Evolutionary conservation across 2,888 invertebrate genomes (phyloP).

Genomic region (Catocala sponsa): DNA sequence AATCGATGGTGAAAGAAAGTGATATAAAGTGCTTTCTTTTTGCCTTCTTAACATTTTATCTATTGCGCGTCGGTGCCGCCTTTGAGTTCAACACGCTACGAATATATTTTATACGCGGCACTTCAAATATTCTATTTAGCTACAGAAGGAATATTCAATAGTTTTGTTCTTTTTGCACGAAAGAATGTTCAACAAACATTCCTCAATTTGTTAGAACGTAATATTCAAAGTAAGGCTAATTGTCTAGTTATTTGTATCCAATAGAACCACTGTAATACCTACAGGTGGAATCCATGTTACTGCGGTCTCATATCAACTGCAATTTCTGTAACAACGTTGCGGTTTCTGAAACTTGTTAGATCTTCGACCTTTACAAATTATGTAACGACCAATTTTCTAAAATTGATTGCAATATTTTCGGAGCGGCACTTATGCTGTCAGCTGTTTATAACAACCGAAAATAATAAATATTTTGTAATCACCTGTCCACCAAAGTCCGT

Average conservation of each 20-base stretch:
- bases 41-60: constrained; percentile 17
- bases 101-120: constrained; percentile 9
- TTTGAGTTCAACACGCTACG: constrained; percentile 23
- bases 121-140: constrained; percentile 10
- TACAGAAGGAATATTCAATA: neutral
- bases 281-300: constrained; percentile 34
- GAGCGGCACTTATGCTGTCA: constrained; percentile 19
- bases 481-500: constrained; percentile 31
- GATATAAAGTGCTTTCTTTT: constrained; percentile 15
- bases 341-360: constrained; percentile 45
- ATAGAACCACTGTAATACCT: constrained; percentile 25
- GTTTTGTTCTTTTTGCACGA: neutral
- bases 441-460: constrained; percentile 25
- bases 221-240: constrained; percentile 14
- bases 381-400: constrained; percentile 40
- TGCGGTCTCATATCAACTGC: constrained; percentile 43
- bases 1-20: constrained; percentile 24
- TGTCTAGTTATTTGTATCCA: constrained; percentile 31
- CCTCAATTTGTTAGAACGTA: constrained; percentile 1
- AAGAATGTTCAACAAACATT: constrained; percentile 1
- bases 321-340: constrained; percentile 48
- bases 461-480: constrained; percentile 45
- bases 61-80: constrained; percentile 17
- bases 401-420: constrained; percentile 45
- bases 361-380: constrained; percentile 41